Evolutionary conservation across 2,888 invertebrate genomes (phyloP).

Genomic region (Choreutis nemorana): DNA sequence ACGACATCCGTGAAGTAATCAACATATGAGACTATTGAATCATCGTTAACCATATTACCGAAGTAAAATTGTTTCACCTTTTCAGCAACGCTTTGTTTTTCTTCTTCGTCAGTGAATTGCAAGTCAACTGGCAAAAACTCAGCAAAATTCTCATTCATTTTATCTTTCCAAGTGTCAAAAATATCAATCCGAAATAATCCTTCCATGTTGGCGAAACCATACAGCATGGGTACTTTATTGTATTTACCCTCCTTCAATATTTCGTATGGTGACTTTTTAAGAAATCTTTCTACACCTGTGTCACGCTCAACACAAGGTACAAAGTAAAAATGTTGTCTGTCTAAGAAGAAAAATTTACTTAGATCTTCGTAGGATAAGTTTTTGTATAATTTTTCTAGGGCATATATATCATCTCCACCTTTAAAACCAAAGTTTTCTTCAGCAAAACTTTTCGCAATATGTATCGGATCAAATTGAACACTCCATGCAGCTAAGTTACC

Average conservation of each 20-base stretch:
- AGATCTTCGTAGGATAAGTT: slow-evolving; percentile 16
- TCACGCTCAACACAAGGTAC: slow-evolving; percentile 22
- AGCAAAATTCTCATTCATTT: slow-evolving; percentile 21
- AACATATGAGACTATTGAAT: not conserved
- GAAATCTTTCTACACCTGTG: slow-evolving; percentile 18
- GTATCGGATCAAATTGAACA: slow-evolving; percentile 5
- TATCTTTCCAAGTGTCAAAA: slow-evolving; percentile 21
- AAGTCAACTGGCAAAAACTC: slow-evolving; percentile 7
- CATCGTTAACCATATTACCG: not conserved
- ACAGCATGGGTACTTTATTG: not conserved
- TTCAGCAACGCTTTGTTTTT: not conserved
- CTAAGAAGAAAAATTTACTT: slow-evolving; percentile 7
- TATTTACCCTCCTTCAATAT: not conserved
- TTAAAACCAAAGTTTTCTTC: not conserved
- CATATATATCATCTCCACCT: not conserved
- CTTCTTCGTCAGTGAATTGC: not conserved
- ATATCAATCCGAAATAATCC: slow-evolving; percentile 8
- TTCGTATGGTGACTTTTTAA: slow-evolving; percentile 9
- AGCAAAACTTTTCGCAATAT: not conserved
- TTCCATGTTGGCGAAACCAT: not conserved
- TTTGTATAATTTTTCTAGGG: not conserved
- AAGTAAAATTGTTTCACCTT: slow-evolving; percentile 3
- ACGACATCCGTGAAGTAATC: slow-evolving; percentile 4
- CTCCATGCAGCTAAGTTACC: slow-evolving; percentile 2
- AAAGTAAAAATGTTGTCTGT: slow-evolving; percentile 9